Evolutionary conservation across 2,888 invertebrate genomes (phyloP).

Genomic region (Ferdinandea cuprea): DNA sequence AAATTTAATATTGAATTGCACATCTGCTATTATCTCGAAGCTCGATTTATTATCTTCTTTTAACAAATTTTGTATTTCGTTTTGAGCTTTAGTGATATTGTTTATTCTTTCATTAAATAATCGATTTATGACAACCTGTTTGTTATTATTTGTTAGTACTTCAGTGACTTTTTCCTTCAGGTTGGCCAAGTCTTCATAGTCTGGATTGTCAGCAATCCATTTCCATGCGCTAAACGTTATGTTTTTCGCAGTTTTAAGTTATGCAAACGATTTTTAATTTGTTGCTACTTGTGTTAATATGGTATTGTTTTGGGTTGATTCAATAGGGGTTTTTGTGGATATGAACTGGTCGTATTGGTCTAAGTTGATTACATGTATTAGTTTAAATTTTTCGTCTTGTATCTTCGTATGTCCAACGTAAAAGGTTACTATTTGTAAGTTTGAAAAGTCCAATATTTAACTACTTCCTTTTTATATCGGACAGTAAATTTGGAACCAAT

Average conservation of each 20-base stretch:
- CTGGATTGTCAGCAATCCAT: conserved; percentile 12
- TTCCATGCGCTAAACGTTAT: conserved; percentile 29
- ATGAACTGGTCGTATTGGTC: conserved; percentile 9
- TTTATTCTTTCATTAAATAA: conserved; percentile 26
- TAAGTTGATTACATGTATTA: conserved; percentile 50
- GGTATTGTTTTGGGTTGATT: neutral
- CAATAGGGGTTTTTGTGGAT: neutral
- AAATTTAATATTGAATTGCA: conserved; percentile 27
- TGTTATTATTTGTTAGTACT: neutral
- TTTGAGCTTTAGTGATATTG: conserved; percentile 30
- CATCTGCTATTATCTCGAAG: too few relatives aligned
- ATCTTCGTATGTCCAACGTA: conserved; percentile 22
- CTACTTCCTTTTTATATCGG: too few relatives aligned
- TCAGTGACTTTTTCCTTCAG: neutral
- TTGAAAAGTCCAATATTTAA: conserved; percentile 20
- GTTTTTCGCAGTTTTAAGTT: conserved; percentile 4
- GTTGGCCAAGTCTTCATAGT: neutral
- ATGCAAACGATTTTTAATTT: conserved; percentile 8
- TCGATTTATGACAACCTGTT: conserved; percentile 22
- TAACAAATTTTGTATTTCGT: conserved; percentile 16
- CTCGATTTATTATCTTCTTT: neutral
- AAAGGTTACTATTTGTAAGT: conserved; percentile 12
- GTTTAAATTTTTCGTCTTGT: conserved; percentile 36
- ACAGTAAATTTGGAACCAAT: too few relatives aligned
- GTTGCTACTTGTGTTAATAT: neutral